phyloP scores from a whole-genome alignment of 2,113 vertebrate species.

The Irena cyanogastra region DNA sequence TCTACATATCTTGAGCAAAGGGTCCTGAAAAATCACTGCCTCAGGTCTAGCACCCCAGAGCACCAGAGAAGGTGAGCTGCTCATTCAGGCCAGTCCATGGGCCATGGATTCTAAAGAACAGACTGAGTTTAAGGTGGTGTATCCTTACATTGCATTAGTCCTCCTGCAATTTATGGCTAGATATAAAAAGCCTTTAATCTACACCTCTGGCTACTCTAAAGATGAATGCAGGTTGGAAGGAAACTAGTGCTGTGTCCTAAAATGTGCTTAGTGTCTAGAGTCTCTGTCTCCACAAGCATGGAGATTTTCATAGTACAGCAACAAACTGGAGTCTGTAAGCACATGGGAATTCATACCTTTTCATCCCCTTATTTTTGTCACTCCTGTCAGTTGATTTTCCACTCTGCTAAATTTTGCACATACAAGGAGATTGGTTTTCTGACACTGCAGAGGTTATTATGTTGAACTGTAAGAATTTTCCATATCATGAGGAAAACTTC shows the following conservation, averaged over 20 bases:
- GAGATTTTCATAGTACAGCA: not conserved
- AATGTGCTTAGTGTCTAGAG: not conserved
- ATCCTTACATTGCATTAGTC: not conserved
- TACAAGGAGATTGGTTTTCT: slow-evolving; percentile 3
- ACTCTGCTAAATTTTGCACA: not conserved
- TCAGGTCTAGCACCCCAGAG: not conserved
- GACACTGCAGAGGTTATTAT: not conserved
- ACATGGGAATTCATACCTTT: not conserved
- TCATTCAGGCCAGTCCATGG: not conserved
- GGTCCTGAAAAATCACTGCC: not conserved
- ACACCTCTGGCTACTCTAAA: not conserved
- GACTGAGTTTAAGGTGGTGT: not conserved
- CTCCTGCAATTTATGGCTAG: not conserved
- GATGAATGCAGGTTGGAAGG: not conserved
- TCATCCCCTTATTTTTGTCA: not conserved
- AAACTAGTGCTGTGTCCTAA: not conserved
- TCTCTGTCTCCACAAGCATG: not conserved
- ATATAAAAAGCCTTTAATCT: not conserved
- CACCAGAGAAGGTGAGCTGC: not conserved
- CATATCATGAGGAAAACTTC: slow-evolving; percentile 40
- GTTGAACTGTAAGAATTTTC: slow-evolving; percentile 11
- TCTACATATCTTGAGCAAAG: not conserved
- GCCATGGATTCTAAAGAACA: not conserved
- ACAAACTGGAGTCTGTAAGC: not conserved
- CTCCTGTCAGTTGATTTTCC: not conserved